Evolutionary conservation across 2,797 vertebrate species (phyloP).

Genomic region (Gouania willdenowi): DNA sequence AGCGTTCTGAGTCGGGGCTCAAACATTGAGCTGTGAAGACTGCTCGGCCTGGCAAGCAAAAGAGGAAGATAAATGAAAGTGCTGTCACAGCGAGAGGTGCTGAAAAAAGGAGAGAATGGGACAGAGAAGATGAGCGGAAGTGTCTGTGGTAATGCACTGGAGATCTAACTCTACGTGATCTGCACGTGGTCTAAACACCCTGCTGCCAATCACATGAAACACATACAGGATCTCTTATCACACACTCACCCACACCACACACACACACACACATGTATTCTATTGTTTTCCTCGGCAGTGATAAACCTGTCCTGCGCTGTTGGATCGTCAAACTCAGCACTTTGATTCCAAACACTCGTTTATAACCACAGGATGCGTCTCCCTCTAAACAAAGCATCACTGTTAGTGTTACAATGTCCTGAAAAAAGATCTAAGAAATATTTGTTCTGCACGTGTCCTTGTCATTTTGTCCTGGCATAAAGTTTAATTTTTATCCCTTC

Average conservation of each 20-base stretch:
- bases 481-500: too few relatives aligned
- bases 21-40: slow-evolving; percentile 5
- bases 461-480: too few relatives aligned
- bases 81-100: background rate
- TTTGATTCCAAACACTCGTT: too few relatives aligned
- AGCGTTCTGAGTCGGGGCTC: slow-evolving; percentile 23
- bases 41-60: slow-evolving; percentile 8
- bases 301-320: too few relatives aligned
- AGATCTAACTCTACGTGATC: slow-evolving; percentile 33
- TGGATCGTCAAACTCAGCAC: too few relatives aligned
- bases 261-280: slow-evolving; percentile 2
- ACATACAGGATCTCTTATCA: too few relatives aligned
- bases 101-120: background rate
- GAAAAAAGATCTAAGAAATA: too few relatives aligned
- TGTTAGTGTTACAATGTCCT: too few relatives aligned
- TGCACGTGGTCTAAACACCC: background rate
- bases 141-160: slow-evolving; percentile 30
- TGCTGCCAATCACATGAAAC: slow-evolving; percentile 23
- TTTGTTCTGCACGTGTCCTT: too few relatives aligned
- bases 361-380: too few relatives aligned
- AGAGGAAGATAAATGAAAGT: background rate
- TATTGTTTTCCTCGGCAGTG: too few relatives aligned
- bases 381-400: too few relatives aligned
- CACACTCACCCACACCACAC: background rate
- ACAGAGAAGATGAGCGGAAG: slow-evolving; percentile 8